Evolutionary conservation across 2,113 vertebrate genomes (phyloP).

Genomic region (Hippocampus abdominalis): DNA sequence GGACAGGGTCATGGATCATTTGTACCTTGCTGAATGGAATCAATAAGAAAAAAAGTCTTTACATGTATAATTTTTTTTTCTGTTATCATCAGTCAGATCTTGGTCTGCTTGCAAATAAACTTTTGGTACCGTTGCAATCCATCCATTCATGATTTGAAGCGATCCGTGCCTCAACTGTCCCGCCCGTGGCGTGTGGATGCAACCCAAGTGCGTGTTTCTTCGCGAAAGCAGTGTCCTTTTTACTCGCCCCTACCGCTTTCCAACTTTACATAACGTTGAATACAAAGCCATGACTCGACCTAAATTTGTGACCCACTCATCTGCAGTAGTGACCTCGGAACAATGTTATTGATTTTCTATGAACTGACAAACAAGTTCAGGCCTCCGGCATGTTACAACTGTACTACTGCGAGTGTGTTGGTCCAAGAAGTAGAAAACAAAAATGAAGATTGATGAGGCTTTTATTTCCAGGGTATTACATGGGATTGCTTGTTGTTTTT

Average conservation of each 20-base stretch:
- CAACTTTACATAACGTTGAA: conserved; percentile 2
- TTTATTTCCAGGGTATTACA: conserved; percentile 7
- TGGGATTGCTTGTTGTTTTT: conserved; percentile 6
- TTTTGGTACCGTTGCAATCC: too few species aligned
- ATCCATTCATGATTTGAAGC: too few species aligned
- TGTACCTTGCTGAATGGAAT: not conserved
- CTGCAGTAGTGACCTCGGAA: not conserved
- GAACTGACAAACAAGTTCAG: not conserved
- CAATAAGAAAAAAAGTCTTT: not conserved
- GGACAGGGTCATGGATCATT: not conserved
- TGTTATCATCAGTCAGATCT: too few species aligned
- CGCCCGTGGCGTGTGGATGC: not conserved
- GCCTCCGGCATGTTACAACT: conserved; percentile 1
- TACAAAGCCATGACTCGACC: conserved; percentile 11
- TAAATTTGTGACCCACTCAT: conserved; percentile 3
- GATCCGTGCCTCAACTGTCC: too few species aligned
- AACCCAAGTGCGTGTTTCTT: not conserved
- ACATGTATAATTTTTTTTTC: too few species aligned
- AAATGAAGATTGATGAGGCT: conserved; percentile 11
- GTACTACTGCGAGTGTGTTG: conserved; percentile 6
- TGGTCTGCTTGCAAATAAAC: too few species aligned
- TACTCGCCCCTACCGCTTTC: not conserved
- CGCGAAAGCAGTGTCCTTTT: not conserved
- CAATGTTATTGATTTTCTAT: conserved; percentile 17
- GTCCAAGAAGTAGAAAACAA: not conserved